Evolutionary conservation across 2,888 invertebrate species (phyloP), one percentile per base, ranked within the genome.

Genomic region (Drosophila trichaetosa): DNA sequence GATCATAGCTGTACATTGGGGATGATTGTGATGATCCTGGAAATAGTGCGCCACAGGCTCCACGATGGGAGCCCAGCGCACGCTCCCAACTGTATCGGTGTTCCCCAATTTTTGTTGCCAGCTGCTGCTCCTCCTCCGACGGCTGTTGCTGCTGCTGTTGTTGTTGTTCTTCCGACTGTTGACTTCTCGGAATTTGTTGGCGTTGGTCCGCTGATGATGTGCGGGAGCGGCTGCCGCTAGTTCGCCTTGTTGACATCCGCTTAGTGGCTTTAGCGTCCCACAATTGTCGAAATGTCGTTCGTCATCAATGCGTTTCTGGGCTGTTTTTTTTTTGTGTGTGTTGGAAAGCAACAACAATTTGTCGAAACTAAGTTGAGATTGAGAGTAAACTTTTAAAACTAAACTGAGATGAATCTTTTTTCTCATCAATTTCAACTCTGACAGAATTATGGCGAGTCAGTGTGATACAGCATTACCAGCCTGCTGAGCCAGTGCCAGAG

Each of bases 381-480:
- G 76, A 75, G 80, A 89, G 78, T 82, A 87, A 84, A 80, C 77
- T 83, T 79, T 79, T 76, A 89, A 80, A 85, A 85, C 85, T 89
- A 89, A 82, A 89, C 87, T 88, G 69, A 67, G 60, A 69, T 74
- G 68, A 76, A 56, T 58, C 46, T 67, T 70, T 74, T 71, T 73
- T 73, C 69, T 65, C 62, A 68, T 66, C 40, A 71, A 69, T 73
- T 74, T 70, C 59, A 60, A 71, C 58, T 63, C 70, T 76, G 79
- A 80, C 80, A 82, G 38, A 63, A 66, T 42, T 64, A 54, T 62
- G 62, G 59, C 53, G 57, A 69, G 69, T 65, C 58, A 48, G 56
- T 58, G 46, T 69, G 69, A 52, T 51, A 40, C 56, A 79, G 51
- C 65, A 21, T 56, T 31, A 27, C 42, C 60, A 46, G 77, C 77